These are phyloP conservation scores for Empis stercorea DNA, from an alignment of 2,888 invertebrate species.

Conservation along the genomic window DNA sequence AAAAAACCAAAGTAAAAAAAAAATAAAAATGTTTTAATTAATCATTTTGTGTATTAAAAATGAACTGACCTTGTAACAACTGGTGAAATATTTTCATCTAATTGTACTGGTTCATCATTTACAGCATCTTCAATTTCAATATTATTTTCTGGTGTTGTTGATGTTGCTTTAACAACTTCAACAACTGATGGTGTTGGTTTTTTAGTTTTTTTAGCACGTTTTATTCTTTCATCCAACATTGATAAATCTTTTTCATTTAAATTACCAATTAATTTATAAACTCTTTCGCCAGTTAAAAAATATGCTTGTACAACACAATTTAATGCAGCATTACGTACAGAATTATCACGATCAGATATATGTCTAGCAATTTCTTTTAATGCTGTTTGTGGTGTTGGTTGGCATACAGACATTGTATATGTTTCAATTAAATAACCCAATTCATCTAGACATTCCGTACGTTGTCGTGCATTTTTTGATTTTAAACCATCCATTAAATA, in stretches of 20 bases:
- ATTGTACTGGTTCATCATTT: slow-evolving; percentile 29
- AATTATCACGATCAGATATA: slow-evolving; percentile 91
- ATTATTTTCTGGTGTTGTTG: slow-evolving; percentile 28
- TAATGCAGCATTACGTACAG: slow-evolving; percentile 88
- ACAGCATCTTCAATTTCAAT: slow-evolving; percentile 33
- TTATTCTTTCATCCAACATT: slow-evolving; percentile 89
- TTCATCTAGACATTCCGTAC: slow-evolving; percentile 92
- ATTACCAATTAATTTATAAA: slow-evolving; percentile 85
- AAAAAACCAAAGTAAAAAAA: too few species aligned
- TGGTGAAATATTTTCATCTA: slow-evolving; percentile 27
- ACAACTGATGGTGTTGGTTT: slow-evolving; percentile 29
- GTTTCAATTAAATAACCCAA: slow-evolving; percentile 73
- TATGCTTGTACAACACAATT: slow-evolving; percentile 88
- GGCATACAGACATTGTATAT: slow-evolving; percentile 73
- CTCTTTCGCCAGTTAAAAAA: slow-evolving; percentile 73
- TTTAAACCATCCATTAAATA: slow-evolving; percentile 91
- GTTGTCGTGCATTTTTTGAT: slow-evolving; percentile 91
- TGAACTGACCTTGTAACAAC: slow-evolving; percentile 12
- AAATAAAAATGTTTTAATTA: slow-evolving; percentile 7
- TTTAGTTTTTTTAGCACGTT: slow-evolving; percentile 64
- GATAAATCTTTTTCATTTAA: slow-evolving; percentile 91
- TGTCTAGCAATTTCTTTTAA: slow-evolving; percentile 79
- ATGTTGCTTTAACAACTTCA: slow-evolving; percentile 34
- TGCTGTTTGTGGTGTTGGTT: slow-evolving; percentile 64
- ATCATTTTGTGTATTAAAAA: slow-evolving; percentile 3